Conservation (phyloP, 2,113 vertebrate species). For the Urocynchramus pylzowi region DNA sequence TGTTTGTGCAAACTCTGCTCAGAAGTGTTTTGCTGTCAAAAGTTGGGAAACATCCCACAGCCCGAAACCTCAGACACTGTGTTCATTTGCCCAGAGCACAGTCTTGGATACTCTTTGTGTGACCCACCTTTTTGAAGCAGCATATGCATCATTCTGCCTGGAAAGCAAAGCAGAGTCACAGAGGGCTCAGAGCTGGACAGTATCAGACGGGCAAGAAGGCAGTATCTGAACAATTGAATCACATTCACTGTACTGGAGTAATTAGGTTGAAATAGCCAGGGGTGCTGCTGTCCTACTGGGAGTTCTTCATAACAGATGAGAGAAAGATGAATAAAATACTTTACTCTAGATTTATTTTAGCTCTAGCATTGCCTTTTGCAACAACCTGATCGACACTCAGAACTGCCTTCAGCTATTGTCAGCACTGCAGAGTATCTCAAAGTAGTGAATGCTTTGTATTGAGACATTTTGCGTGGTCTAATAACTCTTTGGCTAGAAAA, state of each 20-base stretch:
- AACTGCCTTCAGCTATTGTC: background rate
- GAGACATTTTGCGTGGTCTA: background rate
- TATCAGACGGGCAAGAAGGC: background rate
- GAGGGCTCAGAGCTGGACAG: background rate
- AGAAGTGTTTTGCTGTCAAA: background rate
- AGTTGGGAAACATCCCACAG: background rate
- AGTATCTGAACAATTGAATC: background rate
- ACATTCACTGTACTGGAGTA: background rate
- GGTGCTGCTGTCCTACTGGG: background rate
- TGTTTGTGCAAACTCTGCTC: background rate
- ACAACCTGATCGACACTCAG: background rate
- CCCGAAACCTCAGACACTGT: background rate
- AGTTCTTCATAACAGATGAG: background rate
- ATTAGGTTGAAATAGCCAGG: background rate
- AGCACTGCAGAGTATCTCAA: background rate
- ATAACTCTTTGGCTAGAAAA: background rate
- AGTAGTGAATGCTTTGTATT: background rate
- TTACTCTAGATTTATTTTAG: background rate
- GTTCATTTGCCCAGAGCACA: background rate
- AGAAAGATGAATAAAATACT: background rate
- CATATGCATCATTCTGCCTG: background rate
- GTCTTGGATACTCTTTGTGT: background rate
- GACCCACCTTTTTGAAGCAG: background rate
- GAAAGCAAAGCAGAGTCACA: background rate
- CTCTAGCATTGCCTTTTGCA: background rate